Evolutionary conservation across 2,113 vertebrate genomes (phyloP), one percentile per base, ranked within the genome.

Genomic region (Cricetomys ansorgei): DNA sequence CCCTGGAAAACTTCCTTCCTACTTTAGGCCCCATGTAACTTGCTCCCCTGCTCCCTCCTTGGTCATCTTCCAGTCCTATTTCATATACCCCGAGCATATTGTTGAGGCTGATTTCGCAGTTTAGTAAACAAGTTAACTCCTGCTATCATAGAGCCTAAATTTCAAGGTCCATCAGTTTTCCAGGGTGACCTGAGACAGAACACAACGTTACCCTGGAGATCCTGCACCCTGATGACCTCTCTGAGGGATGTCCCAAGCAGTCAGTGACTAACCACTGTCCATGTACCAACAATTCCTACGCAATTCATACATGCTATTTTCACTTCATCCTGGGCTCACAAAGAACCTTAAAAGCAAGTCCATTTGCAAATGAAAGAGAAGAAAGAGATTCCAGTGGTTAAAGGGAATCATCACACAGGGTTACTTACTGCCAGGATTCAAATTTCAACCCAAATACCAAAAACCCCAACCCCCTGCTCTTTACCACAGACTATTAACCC

Each of bases 301-400:
- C 84, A 8, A n/a, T 40, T 72, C n/a, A 87, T 67, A 70, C 3
- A n/a, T 10, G 77, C 11, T 12, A 85, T 85, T 45, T 85, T 59
- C 50, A 77, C 84, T 84, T 87, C n/a, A 83, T 73, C 89, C 45
- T 43, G 37, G 73, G n/a, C 15, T 87, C 77, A 55, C 43, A 89
- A 89, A 93, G 59, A 81, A 83, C 34, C 3, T 31, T 69, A 91
- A 50, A 86, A 94, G 45, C 29, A 96, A 91, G 23, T 89, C 62
- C 75, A 80, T 65, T 89, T 96, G 27, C 83, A 87, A 16, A 80
- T 87, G 79, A 64, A 27, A 17, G 70, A 84, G 7, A 94, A 65
- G 72, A 96, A 94, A 89, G 9, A 72, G 34, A 34, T 62, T 88
- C 77, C 15, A 17, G 6, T n/a, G 70, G 69, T 69, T 16, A 94